Percentiles rank a stretch among this genome's conserved stretches.
Evolutionary conservation across 2,797 vertebrate genomes (phyloP).

Genomic region (Myripristis murdjan): DNA sequence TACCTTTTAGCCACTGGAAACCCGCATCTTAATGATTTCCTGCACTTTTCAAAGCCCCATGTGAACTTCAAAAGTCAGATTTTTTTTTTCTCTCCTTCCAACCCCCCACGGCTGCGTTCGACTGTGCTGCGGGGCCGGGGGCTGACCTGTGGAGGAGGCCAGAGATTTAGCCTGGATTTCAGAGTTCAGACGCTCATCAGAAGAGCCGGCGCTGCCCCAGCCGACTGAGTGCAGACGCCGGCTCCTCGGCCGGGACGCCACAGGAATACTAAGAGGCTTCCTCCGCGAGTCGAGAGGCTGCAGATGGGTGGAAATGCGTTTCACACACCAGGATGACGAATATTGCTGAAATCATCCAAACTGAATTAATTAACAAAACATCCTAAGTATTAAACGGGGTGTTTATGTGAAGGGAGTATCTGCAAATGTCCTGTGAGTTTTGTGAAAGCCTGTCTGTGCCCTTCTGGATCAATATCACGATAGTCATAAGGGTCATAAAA

Average conservation of each 20-base stretch:
- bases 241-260: background rate
- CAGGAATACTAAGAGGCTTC: conserved; percentile 45
- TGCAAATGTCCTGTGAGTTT: too few species aligned
- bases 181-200: conserved; percentile 50
- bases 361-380: background rate
- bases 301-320: conserved; percentile 2
- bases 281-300: background rate
- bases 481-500: too few species aligned
- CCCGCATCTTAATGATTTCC: conserved; percentile 27
- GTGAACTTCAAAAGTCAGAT: conserved; percentile 43
- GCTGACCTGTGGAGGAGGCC: conserved; percentile 38
- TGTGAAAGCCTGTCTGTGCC: too few species aligned
- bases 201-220: conserved; percentile 21
- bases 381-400: background rate
- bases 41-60: conserved; percentile 33
- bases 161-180: conserved; percentile 56
- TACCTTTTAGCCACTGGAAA: conserved; percentile 10
- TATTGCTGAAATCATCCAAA: background rate
- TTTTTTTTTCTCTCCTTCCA: conserved; percentile 4
- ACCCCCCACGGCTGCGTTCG: conserved; percentile 21
- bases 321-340: background rate
- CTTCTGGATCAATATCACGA: too few species aligned
- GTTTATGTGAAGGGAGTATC: too few species aligned
- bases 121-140: conserved; percentile 18
- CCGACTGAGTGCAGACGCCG: conserved; percentile 6